These are phyloP conservation scores for Bellardia pandia DNA, from an alignment of 2,888 invertebrate genomes.

Conservation along the genomic window DNA sequence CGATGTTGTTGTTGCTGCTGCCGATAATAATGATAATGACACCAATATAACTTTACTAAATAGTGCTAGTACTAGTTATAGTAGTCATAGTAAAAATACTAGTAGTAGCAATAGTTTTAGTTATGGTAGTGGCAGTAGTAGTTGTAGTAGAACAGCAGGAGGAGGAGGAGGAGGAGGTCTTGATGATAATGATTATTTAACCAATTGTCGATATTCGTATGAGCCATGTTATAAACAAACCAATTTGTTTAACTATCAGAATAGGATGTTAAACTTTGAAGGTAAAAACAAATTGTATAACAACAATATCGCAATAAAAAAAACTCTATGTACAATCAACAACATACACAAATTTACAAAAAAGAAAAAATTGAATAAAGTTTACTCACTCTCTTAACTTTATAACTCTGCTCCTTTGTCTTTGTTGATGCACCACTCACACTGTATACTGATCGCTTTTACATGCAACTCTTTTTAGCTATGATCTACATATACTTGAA, in stretches of 20 bases:
- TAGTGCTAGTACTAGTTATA: conserved; percentile 50
- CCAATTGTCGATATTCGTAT: conserved; percentile 75
- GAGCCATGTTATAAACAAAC: conserved; percentile 81
- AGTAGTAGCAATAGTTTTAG: conserved; percentile 52
- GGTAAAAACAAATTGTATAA: conserved; percentile 76
- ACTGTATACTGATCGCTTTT: conserved; percentile 6
- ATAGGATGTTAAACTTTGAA: conserved; percentile 81
- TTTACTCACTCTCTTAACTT: not conserved
- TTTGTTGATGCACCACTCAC: conserved; percentile 32
- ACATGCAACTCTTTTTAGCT: not conserved
- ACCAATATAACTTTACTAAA: conserved; percentile 52
- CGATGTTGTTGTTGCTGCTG: conserved; percentile 31
- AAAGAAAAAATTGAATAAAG: not conserved
- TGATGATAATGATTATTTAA: conserved; percentile 59
- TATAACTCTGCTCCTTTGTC: conserved; percentile 12
- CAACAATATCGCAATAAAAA: conserved; percentile 48
- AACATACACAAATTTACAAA: conserved; percentile 19
- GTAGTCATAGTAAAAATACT: conserved; percentile 45
- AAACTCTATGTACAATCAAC: not conserved
- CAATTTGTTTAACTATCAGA: conserved; percentile 82
- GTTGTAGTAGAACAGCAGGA: not conserved
- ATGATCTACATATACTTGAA: not conserved
- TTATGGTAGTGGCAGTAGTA: conserved; percentile 39
- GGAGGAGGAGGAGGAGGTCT: conserved; percentile 40
- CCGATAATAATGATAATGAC: conserved; percentile 52